Evolutionary conservation across 2,797 vertebrate species (phyloP).

Genomic region (Coranthus polyacanthus): DNA sequence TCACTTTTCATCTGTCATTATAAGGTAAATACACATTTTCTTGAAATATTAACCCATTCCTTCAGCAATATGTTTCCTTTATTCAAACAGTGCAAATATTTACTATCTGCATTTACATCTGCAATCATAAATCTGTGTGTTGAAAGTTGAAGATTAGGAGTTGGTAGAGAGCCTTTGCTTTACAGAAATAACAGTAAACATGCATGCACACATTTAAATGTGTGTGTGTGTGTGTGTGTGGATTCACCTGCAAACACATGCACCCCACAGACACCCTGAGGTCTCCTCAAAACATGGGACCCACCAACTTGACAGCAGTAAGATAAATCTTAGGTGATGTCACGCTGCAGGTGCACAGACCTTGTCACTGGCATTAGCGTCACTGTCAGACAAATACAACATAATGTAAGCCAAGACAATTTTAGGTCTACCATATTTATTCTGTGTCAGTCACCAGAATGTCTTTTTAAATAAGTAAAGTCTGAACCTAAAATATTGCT

Average conservation of each 20-base stretch:
- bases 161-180: neutral
- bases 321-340: conserved; percentile 62
- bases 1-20: no score
- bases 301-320: conserved; percentile 51
- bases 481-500: neutral
- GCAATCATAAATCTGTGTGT: no score
- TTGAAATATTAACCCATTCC: no score
- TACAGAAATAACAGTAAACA: neutral
- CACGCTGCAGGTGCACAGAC: conserved; percentile 54
- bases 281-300: conserved; percentile 47
- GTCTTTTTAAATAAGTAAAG: neutral
- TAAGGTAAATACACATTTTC: no score
- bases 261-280: conserved; percentile 39
- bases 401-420: conserved; percentile 5
- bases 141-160: no score
- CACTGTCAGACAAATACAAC: conserved; percentile 39
- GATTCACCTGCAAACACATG: conserved; percentile 7
- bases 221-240: no score
- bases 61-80: no score
- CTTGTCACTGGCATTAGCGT: conserved; percentile 58
- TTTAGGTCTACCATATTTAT: conserved; percentile 21
- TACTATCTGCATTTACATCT: no score
- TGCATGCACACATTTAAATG: neutral
- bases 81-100: no score
- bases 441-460: conserved; percentile 12